Base-by-base conservation (phyloP, 2,888 invertebrate genomes). In the Drosophila borealis region DNA sequence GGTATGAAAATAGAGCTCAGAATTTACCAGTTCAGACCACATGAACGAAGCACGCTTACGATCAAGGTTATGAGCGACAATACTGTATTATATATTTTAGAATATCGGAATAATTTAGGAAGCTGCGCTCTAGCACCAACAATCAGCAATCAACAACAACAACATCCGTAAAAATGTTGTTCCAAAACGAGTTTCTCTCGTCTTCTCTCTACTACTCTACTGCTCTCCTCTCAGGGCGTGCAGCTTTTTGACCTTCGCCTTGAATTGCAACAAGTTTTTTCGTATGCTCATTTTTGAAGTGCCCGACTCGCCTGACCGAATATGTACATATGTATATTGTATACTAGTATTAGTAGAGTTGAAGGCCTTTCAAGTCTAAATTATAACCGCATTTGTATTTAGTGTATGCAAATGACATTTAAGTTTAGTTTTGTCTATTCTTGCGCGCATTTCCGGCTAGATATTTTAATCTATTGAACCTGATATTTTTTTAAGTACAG, bases 201-300 rank as follows among this genome's bases (percentile, higher is more conserved):
- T 53, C 39, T 45, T 42, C 34, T 29, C 39, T 55, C 41, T n/a
- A 25, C 11, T 36, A 6, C 21, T 53, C 25, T 29, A 8, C 33
- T 37, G 3, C 5, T 51, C 25, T 51, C 37, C 39, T 39, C 51
- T 17, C 25, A 50, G 48, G 48, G 68, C 78, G 67, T 70, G 84
- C 74, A 48, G 85, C 74, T 67, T 56, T 62, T 64, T 71, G 80
- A 85, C 84, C 84, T 85, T 85, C 89, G 80, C 84, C 89, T 89
- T 85, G 89, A 88, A 82, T 53, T 67, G 65, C 55, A 44, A 9
- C 37, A 6, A 44, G 17, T 59, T 61, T 78, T 39, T 50, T 34
- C 17, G 37, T 57, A 53, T 41, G 33, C 19, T 50, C n/a, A 36
- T n/a, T 49, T 65, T 62, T 63, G 41, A 68, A 74, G 48, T 57